Conservation (phyloP, 2,113 vertebrate genomes). For the Catagonus wagneri region DNA sequence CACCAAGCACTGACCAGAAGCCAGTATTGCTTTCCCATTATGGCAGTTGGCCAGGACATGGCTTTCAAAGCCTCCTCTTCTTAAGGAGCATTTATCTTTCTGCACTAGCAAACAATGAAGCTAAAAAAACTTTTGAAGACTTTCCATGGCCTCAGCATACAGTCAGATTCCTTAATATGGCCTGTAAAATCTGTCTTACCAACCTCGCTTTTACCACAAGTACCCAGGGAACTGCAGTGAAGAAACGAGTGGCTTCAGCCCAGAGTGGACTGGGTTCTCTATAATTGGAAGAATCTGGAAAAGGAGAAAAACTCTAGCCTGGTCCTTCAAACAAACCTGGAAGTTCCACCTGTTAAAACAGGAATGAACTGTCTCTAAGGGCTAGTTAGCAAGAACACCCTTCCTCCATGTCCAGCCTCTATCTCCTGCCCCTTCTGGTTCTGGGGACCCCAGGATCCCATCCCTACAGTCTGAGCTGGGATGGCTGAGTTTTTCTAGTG, state of each 20-base stretch:
- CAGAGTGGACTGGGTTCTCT: not conserved
- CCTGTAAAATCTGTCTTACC: not conserved
- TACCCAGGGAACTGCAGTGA: not conserved
- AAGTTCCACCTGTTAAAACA: not conserved
- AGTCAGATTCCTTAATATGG: not conserved
- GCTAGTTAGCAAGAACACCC: not conserved
- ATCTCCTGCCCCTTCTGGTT: not conserved
- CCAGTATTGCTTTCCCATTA: not conserved
- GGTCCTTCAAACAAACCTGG: not conserved
- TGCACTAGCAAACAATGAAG: not conserved
- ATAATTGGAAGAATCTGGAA: constrained; percentile 26
- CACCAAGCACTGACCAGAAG: not conserved
- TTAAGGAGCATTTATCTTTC: constrained; percentile 5
- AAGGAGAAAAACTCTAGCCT: not conserved
- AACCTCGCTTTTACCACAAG: not conserved
- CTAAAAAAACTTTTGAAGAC: not conserved
- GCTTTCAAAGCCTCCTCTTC: not conserved
- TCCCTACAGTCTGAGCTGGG: not conserved
- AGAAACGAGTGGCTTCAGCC: not conserved
- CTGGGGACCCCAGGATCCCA: not conserved
- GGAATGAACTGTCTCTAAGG: not conserved
- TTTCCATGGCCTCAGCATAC: not conserved
- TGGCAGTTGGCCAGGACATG: not conserved
- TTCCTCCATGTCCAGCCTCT: not conserved
- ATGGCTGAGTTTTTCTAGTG: not conserved